phyloP scores from a whole-genome alignment of 2,797 vertebrate species.

The Brachymystax lenok region DNA sequence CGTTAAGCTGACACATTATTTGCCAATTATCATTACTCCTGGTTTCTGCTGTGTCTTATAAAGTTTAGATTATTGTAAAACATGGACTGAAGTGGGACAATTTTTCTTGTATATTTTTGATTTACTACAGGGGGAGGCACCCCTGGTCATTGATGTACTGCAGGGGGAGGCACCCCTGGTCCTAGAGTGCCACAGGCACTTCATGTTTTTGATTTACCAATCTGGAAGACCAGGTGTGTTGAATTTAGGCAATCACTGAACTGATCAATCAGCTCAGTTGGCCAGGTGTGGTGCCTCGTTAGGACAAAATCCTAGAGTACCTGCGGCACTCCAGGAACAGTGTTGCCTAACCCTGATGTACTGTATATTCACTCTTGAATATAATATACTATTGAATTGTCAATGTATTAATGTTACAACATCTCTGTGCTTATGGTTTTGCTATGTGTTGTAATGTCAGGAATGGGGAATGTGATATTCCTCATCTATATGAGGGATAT shows the following conservation, averaged over 20 bases:
- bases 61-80: not conserved
- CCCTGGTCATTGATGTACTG: not conserved
- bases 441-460: conserved; percentile 55
- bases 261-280: too few relatives aligned
- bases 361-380: conserved; percentile 5
- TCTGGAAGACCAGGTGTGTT: too few relatives aligned
- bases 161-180: too few relatives aligned
- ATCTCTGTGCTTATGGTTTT: conserved; percentile 56
- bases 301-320: too few relatives aligned
- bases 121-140: too few relatives aligned
- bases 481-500: conserved; percentile 60
- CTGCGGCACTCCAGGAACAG: too few relatives aligned
- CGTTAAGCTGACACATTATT: not conserved
- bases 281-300: too few relatives aligned
- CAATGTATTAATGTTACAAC: not conserved
- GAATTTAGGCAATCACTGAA: too few relatives aligned
- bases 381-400: not conserved
- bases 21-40: conserved; percentile 7
- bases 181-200: too few relatives aligned
- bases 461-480: conserved; percentile 67
- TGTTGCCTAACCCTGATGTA: not conserved
- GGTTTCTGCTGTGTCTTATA: not conserved
- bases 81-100: too few relatives aligned
- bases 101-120: not conserved
- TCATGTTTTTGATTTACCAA: too few relatives aligned